Conservation (phyloP, 2,888 invertebrate species). For the Rhyacophila evoluta region DNA sequence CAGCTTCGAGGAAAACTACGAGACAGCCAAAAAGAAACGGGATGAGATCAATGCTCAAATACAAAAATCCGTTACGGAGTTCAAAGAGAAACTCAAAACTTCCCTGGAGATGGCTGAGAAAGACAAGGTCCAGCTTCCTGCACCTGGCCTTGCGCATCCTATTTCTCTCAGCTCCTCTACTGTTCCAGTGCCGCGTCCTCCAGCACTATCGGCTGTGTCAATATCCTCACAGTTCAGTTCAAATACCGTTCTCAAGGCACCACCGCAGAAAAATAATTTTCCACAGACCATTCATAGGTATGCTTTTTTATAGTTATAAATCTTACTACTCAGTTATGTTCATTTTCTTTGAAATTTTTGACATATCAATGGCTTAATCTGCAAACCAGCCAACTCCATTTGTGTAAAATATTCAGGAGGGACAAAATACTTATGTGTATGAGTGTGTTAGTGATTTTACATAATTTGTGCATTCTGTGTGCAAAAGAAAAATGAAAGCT, state of each 20-base stretch:
- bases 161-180: slow-evolving; percentile 56
- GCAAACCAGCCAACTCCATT: too few species aligned
- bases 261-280: slow-evolving; percentile 46
- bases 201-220: background rate
- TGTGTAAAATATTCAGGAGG: too few species aligned
- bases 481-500: too few species aligned
- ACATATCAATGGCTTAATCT: too few species aligned
- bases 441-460: too few species aligned
- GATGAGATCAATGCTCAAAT: slow-evolving; percentile 71
- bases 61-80: slow-evolving; percentile 68
- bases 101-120: slow-evolving; percentile 59
- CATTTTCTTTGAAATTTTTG: too few species aligned
- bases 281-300: slow-evolving; percentile 54
- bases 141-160: slow-evolving; percentile 58
- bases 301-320: too few species aligned
- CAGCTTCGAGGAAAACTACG: slow-evolving; percentile 63
- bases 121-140: slow-evolving; percentile 58
- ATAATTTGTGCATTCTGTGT: too few species aligned
- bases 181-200: slow-evolving; percentile 53
- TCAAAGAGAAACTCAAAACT: slow-evolving; percentile 65
- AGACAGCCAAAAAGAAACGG: slow-evolving; percentile 63
- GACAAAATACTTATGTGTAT: too few species aligned
- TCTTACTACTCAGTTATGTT: too few species aligned
- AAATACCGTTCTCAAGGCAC: slow-evolving; percentile 33
- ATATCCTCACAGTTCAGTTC: background rate